These are phyloP conservation scores for Lineus longissimus DNA, from an alignment of 1,140 invertebrate species.

Conservation along the genomic window DNA sequence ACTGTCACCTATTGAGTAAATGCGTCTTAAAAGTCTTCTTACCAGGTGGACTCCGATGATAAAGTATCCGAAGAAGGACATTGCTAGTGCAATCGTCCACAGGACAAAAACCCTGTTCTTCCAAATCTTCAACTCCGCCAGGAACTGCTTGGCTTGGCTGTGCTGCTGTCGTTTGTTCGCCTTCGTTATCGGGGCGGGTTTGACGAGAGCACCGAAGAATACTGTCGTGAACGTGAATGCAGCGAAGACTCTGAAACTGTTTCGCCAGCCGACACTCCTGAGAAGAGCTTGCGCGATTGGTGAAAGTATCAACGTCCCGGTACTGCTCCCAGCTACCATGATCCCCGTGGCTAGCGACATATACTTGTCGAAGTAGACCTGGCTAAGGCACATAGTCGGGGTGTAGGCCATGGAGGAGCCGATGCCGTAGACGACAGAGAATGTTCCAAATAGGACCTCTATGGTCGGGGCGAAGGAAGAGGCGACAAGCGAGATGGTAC, in stretches of 20 bases:
- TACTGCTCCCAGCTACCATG: conserved; percentile 36
- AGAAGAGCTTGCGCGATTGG: conserved; percentile 34
- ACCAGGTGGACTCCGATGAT: conserved; percentile 43
- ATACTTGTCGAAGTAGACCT: conserved; percentile 39
- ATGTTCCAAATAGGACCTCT: conserved; percentile 27
- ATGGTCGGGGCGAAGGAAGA: conserved; percentile 33
- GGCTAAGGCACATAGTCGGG: conserved; percentile 33
- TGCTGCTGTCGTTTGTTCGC: conserved; percentile 2
- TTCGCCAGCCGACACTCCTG: conserved; percentile 33
- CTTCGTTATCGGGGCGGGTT: conserved; percentile 13
- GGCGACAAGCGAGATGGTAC: conserved; percentile 24
- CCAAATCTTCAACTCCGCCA: conserved; percentile 37
- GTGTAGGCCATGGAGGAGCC: conserved; percentile 32
- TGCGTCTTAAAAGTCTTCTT: conserved; percentile 8
- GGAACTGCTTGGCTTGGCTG: conserved; percentile 16
- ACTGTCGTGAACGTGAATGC: conserved; percentile 18
- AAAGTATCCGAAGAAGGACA: conserved; percentile 41
- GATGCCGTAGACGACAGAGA: conserved; percentile 36
- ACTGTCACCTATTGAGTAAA: no score
- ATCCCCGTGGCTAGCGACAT: conserved; percentile 32
- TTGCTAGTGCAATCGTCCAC: conserved; percentile 30
- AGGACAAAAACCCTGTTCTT: conserved; percentile 38
- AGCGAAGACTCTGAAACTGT: conserved; percentile 27
- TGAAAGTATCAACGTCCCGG: conserved; percentile 36
- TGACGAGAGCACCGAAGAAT: conserved; percentile 18